These are phyloP conservation scores for Myrmophylax atrothorax DNA, from an alignment of 2,113 vertebrate species.

Conservation along the genomic window DNA sequence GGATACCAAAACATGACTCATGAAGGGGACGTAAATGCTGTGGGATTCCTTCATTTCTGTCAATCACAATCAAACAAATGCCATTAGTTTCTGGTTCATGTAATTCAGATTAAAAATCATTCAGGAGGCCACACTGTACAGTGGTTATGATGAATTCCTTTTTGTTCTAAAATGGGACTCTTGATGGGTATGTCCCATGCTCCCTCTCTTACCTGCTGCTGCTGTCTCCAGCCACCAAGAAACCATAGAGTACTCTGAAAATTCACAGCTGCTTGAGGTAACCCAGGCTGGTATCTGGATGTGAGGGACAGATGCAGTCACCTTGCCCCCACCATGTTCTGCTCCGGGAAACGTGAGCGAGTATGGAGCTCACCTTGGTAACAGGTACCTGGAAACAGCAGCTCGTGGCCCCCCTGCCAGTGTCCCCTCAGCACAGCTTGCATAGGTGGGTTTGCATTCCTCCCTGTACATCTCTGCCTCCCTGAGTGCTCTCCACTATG, in stretches of 20 bases:
- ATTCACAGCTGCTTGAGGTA: neutral
- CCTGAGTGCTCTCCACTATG: neutral
- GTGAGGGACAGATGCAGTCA: neutral
- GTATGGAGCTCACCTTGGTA: fast-evolving
- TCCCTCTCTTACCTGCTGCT: neutral
- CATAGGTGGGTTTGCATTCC: neutral
- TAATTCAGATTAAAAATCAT: neutral
- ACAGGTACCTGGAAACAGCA: neutral
- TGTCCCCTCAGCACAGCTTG: neutral
- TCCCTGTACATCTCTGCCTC: neutral
- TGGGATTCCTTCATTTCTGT: neutral
- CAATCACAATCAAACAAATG: neutral
- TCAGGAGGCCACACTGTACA: neutral
- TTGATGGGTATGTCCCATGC: neutral
- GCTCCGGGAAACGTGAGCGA: neutral
- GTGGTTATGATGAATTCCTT: neutral
- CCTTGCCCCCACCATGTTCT: neutral
- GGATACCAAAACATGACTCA: neutral
- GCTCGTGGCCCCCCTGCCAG: neutral
- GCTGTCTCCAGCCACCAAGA: neutral
- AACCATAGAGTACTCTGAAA: fast-evolving
- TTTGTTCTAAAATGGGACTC: neutral
- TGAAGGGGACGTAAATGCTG: neutral
- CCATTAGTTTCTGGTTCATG: neutral
- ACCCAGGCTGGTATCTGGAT: neutral